phyloP scores from a whole-genome alignment of 2,797 vertebrate genomes.

The Ispidina picta region DNA sequence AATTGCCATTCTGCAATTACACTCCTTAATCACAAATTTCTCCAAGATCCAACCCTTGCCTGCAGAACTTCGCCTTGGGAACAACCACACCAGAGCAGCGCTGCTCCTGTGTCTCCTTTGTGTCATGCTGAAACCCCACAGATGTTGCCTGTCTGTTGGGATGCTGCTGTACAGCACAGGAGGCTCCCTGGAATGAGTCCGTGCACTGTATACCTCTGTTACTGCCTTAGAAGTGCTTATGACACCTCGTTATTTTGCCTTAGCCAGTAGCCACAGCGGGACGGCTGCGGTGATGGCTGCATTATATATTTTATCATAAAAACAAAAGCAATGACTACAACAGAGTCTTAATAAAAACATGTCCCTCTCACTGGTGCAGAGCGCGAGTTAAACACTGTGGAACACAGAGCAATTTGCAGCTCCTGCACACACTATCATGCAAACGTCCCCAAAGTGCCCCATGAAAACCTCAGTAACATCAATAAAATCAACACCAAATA shows the following conservation, averaged over 20 bases:
- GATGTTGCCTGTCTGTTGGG: accelerated
- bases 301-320: conserved; percentile 39
- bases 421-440: background rate
- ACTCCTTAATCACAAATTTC: background rate
- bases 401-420: conserved; percentile 25
- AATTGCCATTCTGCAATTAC: too few species aligned
- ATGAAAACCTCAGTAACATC: conserved; percentile 52
- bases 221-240: background rate
- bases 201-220: accelerated
- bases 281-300: background rate
- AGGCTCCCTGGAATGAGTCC: background rate
- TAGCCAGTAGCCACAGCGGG: background rate
- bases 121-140: accelerated
- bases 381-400: background rate
- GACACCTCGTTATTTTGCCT: background rate
- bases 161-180: accelerated
- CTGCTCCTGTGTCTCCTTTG: accelerated
- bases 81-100: background rate
- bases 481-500: conserved; percentile 41
- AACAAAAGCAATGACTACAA: background rate
- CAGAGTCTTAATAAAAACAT: conserved; percentile 26
- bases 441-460: conserved; percentile 13
- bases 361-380: background rate
- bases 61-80: background rate
- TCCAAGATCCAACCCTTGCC: background rate